Evolutionary conservation across 2,113 vertebrate genomes (phyloP).

Genomic region (Plecturocebus donacophilus): DNA sequence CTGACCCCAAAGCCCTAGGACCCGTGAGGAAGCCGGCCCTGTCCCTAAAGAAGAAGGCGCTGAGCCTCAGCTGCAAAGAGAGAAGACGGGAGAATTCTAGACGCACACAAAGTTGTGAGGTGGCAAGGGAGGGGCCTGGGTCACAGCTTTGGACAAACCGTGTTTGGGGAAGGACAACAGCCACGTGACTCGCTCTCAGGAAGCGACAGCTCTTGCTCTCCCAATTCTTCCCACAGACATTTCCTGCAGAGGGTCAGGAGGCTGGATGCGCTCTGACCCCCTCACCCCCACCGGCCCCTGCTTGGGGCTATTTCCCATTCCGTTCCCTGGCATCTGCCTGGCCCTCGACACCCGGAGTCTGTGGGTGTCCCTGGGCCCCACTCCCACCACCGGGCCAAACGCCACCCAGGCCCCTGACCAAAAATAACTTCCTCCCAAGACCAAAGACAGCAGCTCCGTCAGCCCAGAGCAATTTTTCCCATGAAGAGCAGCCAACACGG

Average conservation of each 20-base stretch:
- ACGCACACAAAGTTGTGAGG: neutral
- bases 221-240: slow-evolving; percentile 28
- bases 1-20: accelerated
- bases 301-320: neutral
- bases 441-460: neutral
- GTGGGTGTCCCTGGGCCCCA: accelerated
- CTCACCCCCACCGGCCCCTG: neutral
- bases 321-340: neutral
- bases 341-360: neutral
- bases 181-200: neutral
- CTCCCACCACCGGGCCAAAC: neutral
- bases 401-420: neutral
- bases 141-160: neutral
- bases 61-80: neutral
- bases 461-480: neutral
- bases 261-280: neutral
- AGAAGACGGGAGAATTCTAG: neutral
- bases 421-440: neutral
- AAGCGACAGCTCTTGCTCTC: neutral
- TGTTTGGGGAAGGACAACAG: neutral
- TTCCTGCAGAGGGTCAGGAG: neutral
- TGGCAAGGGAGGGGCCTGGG: neutral
- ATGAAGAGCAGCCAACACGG: neutral
- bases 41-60: too few species aligned
- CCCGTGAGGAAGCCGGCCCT: neutral